Evolutionary conservation across 2,797 vertebrate species (phyloP), one percentile per base, ranked within the genome.

Genomic region (Microchirus variegatus): DNA sequence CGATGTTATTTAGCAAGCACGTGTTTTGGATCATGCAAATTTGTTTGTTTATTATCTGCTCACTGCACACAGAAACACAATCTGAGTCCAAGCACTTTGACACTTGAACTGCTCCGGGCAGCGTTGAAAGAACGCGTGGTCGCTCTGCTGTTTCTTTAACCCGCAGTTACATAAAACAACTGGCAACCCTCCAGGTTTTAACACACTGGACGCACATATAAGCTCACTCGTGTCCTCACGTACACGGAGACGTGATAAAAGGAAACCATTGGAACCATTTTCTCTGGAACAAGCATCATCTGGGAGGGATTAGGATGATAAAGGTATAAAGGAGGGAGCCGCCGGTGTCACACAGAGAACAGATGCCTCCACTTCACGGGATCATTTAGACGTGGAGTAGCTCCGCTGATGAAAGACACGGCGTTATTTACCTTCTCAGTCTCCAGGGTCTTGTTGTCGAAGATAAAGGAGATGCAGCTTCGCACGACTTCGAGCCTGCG

Each of bases 381-480:
- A 31, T 50, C 46, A 36, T 67, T 71, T 51, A 59, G 73, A 61
- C 56, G 61, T 46, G 66, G 63, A 80, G 63, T 59, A 75, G 59
- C 50, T 53, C 31, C 19, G 15, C 56, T 63, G 70, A 57, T 73
- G 58, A 71, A 71, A 70, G 70, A 80, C 48, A 60, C 1, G 35
- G 45, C 59, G 48, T 63, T 63, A 80, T 84, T 22, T 80, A 84
- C 97, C 96, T 99, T 98, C 83, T 99, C 97, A 9, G 96, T 98
- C 87, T 99, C 97, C 90, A 98, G 86, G 77, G 94, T 95, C 90
- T 98, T 99, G 90, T 95, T 98, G 85, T 99, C 96, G 78, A 99
- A 99, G 90, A 99, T 95, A 76, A 95, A 95, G 0, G 95, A 92
- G 83, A 99, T 97, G 91, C 98, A 99, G 78, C 90, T 96, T 76